Evolutionary conservation across 2,113 vertebrate species (phyloP).

Genomic region (Phalacrocorax pelagicus): DNA sequence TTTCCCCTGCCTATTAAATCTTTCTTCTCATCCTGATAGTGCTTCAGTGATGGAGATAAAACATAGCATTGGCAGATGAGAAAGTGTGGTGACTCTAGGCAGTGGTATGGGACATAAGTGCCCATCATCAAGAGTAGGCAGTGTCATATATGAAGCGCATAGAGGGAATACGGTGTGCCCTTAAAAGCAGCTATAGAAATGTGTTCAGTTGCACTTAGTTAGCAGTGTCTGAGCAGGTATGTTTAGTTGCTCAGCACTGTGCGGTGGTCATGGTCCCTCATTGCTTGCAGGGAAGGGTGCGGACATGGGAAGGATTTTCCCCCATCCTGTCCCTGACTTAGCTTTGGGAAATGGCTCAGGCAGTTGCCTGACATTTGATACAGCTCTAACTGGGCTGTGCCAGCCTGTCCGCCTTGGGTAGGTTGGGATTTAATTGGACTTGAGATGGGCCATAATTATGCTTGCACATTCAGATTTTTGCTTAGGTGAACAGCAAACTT

Average conservation of each 20-base stretch:
- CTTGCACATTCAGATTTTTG: not conserved
- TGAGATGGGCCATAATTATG: not conserved
- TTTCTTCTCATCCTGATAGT: not conserved
- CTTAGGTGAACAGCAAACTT: not conserved
- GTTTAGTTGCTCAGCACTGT: rapidly evolving
- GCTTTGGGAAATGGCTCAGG: not conserved
- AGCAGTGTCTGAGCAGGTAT: not conserved
- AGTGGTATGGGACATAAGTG: not conserved
- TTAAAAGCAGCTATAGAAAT: not conserved
- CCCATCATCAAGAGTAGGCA: not conserved
- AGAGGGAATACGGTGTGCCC: rapidly evolving
- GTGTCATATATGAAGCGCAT: not conserved
- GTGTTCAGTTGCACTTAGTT: not conserved
- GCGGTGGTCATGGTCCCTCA: rapidly evolving
- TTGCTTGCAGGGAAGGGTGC: not conserved
- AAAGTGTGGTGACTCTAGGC: not conserved
- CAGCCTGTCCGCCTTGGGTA: not conserved
- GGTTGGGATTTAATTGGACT: not conserved
- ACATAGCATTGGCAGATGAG: rapidly evolving
- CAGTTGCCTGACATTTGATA: not conserved
- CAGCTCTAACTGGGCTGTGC: not conserved
- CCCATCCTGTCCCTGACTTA: not conserved
- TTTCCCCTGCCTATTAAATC: not conserved
- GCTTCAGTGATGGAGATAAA: not conserved
- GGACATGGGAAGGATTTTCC: not conserved